phyloP scores from a whole-genome alignment of 2,888 invertebrate genomes.

The Synergus gifuensis region DNA sequence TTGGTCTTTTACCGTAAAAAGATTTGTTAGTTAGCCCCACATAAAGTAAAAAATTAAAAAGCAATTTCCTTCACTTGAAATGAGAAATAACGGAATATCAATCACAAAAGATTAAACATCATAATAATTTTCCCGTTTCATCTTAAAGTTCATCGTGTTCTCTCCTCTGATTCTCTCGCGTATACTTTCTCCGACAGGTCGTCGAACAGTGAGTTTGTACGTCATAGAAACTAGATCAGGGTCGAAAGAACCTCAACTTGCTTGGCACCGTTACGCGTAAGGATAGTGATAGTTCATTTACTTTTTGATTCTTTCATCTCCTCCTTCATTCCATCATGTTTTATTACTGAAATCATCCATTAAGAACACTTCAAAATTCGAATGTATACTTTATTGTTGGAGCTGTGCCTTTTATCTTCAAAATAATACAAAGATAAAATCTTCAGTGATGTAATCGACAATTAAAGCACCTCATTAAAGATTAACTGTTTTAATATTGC shows the following conservation, averaged over 20 bases:
- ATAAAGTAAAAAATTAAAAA: background rate
- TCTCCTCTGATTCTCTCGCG: constrained; percentile 37
- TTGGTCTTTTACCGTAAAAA: no score
- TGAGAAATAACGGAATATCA: background rate
- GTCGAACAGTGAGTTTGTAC: constrained; percentile 46
- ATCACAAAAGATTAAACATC: background rate
- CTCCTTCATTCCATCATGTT: background rate
- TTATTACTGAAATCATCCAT: background rate
- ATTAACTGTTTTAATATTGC: background rate
- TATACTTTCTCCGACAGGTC: constrained; percentile 54
- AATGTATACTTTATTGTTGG: no score
- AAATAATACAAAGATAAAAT: no score
- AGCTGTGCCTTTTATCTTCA: no score
- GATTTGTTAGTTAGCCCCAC: no score
- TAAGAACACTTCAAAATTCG: background rate
- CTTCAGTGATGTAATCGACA: background rate
- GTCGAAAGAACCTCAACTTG: constrained; percentile 54
- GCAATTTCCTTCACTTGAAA: background rate
- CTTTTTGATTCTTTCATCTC: background rate
- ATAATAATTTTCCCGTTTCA: constrained; percentile 30
- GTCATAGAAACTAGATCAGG: constrained; percentile 60
- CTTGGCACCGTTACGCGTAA: constrained; percentile 51
- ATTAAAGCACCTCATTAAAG: background rate
- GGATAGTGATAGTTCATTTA: background rate
- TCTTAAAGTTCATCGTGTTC: constrained; percentile 27